Evolutionary conservation across 2,888 invertebrate species (phyloP).

Genomic region (Archips xylosteana): DNA sequence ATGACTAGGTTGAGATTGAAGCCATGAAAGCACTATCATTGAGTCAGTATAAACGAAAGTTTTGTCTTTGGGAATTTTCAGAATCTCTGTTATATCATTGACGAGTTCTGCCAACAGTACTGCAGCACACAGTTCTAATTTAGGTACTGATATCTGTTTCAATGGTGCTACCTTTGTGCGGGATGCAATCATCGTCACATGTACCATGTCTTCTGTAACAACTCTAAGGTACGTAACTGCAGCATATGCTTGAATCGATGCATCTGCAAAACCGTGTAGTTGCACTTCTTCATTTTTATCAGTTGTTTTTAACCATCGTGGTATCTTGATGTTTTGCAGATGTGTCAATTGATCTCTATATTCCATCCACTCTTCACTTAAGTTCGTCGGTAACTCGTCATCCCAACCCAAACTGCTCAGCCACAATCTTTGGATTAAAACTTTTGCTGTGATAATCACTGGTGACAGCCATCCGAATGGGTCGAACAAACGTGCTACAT

Average conservation of each 20-base stretch:
- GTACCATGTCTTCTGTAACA: conserved; percentile 5
- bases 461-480: conserved; percentile 39
- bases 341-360: neutral
- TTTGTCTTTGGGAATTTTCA: neutral
- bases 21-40: neutral
- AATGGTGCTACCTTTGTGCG: conserved; percentile 28
- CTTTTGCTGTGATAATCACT: conserved; percentile 30
- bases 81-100: neutral
- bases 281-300: conserved; percentile 3
- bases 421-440: conserved; percentile 6
- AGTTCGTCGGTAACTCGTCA: neutral
- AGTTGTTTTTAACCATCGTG: conserved; percentile 1
- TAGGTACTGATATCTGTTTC: neutral
- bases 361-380: neutral
- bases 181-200: conserved; percentile 32
- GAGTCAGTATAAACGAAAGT: neutral
- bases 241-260: conserved; percentile 27
- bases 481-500: conserved; percentile 39
- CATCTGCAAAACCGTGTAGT: conserved; percentile 35
- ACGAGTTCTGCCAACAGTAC: neutral
- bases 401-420: no score
- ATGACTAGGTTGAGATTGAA: neutral
- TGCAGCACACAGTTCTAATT: neutral
- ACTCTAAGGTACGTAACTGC: conserved; percentile 27
- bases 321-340: neutral